Evolutionary conservation across 2,797 vertebrate species (phyloP).

Genomic region (Anableps anableps): DNA sequence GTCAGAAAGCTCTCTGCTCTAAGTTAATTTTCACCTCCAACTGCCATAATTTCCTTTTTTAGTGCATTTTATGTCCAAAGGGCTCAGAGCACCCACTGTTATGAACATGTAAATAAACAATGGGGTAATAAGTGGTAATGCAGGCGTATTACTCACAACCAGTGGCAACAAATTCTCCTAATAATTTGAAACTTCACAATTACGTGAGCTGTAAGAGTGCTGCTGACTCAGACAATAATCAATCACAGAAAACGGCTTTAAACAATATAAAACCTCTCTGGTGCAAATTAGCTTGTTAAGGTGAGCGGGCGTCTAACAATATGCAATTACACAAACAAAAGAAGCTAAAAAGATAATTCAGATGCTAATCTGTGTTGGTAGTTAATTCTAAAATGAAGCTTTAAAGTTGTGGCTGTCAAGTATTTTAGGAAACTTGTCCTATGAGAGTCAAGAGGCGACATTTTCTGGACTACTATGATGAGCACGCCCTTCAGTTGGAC

Average conservation of each 20-base stretch:
- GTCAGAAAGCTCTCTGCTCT: neutral
- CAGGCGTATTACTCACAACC: slow-evolving; percentile 3
- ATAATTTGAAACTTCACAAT: slow-evolving; percentile 31
- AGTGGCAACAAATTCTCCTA: slow-evolving; percentile 23
- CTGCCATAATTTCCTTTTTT: slow-evolving; percentile 4
- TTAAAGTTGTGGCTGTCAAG: neutral
- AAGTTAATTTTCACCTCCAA: slow-evolving; percentile 28
- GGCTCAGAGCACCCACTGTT: neutral
- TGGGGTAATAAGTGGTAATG: slow-evolving; percentile 1
- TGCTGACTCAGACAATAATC: slow-evolving; percentile 37
- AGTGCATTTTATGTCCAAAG: slow-evolving; percentile 1
- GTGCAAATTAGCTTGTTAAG: slow-evolving; percentile 25
- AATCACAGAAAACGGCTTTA: slow-evolving; percentile 28
- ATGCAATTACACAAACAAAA: slow-evolving; percentile 16
- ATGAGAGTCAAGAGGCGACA: neutral
- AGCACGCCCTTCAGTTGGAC: neutral
- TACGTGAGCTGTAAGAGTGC: slow-evolving; percentile 5
- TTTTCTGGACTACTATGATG: neutral
- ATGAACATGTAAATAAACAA: slow-evolving; percentile 33
- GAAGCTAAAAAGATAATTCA: neutral
- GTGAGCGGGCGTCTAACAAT: slow-evolving; percentile 6
- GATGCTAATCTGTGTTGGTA: neutral
- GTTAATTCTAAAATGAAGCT: neutral
- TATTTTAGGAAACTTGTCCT: neutral
- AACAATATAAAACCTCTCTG: slow-evolving; percentile 6